A percentile compares a stretch with the other conserved stretches of the same genome.
Conservation (phyloP, 2,113 vertebrate species). For the Callocephalon fimbriatum region DNA sequence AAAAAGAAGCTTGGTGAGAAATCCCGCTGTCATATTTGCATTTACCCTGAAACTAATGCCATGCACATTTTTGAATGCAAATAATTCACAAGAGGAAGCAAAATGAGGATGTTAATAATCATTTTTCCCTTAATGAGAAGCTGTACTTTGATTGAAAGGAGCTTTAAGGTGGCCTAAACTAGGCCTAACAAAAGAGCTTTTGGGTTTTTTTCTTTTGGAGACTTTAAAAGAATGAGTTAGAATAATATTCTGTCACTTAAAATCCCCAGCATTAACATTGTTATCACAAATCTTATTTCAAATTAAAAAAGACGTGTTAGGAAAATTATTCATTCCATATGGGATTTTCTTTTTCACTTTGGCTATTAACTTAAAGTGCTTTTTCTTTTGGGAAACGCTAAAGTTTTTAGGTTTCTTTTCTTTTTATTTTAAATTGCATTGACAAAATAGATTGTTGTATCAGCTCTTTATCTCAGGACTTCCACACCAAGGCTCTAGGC, state of each 20-base stretch:
- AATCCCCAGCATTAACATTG: conserved; percentile 64
- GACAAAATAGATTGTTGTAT: not conserved
- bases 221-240: conserved; percentile 65
- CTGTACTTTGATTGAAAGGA: conserved; percentile 79
- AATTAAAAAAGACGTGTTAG: conserved; percentile 69
- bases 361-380: conserved; percentile 50
- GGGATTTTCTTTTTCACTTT: conserved; percentile 60
- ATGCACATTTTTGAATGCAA: conserved; percentile 83
- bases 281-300: conserved; percentile 71
- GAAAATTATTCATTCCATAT: conserved; percentile 67
- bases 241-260: conserved; percentile 69
- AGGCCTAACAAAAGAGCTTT: conserved; percentile 74
- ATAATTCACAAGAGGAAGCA: conserved; percentile 84
- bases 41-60: conserved; percentile 85
- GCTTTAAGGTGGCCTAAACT: conserved; percentile 77
- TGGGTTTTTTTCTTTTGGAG: not conserved
- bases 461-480: not conserved
- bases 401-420: not conserved
- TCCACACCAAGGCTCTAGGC: not conserved
- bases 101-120: conserved; percentile 84
- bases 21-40: conserved; percentile 85
- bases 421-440: not conserved
- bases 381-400: conserved; percentile 29
- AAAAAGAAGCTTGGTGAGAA: conserved; percentile 81
- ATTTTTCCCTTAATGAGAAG: conserved; percentile 84